phyloP scores from a whole-genome alignment of 2,113 vertebrate genomes.

The Dasyurus viverrinus region DNA sequence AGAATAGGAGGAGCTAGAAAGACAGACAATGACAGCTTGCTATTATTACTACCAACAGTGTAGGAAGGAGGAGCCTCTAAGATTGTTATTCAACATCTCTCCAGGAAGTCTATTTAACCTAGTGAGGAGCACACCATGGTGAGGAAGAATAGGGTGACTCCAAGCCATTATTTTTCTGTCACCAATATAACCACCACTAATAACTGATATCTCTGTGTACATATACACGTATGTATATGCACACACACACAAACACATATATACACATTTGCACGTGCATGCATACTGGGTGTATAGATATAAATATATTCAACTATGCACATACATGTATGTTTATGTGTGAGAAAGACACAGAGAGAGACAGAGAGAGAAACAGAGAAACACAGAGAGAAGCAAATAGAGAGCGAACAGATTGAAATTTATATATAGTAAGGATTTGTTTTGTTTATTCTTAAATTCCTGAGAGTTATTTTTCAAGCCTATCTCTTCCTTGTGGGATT shows the following conservation, averaged over 20 bases:
- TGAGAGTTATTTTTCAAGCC: not conserved
- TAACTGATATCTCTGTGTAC: too few relatives aligned
- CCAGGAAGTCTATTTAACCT: not conserved
- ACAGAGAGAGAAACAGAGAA: too few relatives aligned
- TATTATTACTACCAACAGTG: not conserved
- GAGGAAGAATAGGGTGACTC: too few relatives aligned
- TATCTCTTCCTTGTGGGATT: not conserved
- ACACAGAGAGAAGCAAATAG: too few relatives aligned
- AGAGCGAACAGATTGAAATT: not conserved
- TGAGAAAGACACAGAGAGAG: too few relatives aligned
- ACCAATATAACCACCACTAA: too few relatives aligned
- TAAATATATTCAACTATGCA: too few relatives aligned
- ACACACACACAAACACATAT: too few relatives aligned
- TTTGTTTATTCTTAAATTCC: not conserved
- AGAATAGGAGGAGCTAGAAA: not conserved
- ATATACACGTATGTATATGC: too few relatives aligned
- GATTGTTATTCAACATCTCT: not conserved
- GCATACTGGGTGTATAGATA: too few relatives aligned
- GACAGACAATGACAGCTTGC: not conserved
- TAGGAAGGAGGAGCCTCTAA: not conserved
- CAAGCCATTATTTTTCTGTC: not conserved
- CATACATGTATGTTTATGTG: too few relatives aligned
- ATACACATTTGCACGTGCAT: too few relatives aligned
- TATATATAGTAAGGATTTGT: not conserved
- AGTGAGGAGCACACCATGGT: not conserved